These are phyloP conservation scores for Heterotilapia buettikoferi DNA, from an alignment of 2,113 vertebrate species.

Conservation along the genomic window DNA sequence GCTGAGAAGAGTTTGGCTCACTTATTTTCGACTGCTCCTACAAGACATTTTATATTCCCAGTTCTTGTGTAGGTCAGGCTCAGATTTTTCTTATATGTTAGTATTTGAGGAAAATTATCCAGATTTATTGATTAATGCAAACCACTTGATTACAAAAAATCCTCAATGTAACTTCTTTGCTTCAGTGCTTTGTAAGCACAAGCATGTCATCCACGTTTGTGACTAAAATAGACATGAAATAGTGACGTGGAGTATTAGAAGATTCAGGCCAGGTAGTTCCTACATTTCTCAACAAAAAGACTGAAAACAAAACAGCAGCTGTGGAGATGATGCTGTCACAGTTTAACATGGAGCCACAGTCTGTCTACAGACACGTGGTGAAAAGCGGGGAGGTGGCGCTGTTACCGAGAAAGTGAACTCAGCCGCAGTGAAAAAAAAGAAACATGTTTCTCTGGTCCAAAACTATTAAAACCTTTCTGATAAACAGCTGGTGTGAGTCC, in stretches of 20 bases:
- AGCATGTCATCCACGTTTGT: background rate
- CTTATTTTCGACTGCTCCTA: background rate
- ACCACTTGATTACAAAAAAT: background rate
- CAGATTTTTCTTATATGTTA: background rate
- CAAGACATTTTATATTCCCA: background rate
- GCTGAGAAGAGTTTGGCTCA: background rate
- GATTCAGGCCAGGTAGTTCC: rapidly evolving
- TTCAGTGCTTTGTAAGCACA: background rate
- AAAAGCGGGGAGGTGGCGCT: rapidly evolving
- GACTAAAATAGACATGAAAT: background rate
- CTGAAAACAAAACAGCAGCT: background rate
- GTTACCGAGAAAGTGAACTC: background rate
- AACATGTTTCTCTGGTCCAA: rapidly evolving
- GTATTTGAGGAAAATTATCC: background rate
- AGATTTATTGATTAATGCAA: background rate
- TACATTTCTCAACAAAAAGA: background rate
- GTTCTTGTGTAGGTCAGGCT: background rate
- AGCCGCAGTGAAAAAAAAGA: background rate
- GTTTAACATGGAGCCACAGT: background rate
- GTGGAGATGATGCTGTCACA: background rate
- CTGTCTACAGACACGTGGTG: background rate
- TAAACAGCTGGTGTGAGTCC: background rate
- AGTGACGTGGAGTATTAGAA: background rate
- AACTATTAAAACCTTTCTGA: background rate
- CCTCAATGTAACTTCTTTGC: background rate